Percentiles rank a stretch among this genome's conserved stretches.
These are phyloP conservation scores for Eupithecia vulgata DNA, from an alignment of 2,888 invertebrate genomes.

Conservation along the genomic window DNA sequence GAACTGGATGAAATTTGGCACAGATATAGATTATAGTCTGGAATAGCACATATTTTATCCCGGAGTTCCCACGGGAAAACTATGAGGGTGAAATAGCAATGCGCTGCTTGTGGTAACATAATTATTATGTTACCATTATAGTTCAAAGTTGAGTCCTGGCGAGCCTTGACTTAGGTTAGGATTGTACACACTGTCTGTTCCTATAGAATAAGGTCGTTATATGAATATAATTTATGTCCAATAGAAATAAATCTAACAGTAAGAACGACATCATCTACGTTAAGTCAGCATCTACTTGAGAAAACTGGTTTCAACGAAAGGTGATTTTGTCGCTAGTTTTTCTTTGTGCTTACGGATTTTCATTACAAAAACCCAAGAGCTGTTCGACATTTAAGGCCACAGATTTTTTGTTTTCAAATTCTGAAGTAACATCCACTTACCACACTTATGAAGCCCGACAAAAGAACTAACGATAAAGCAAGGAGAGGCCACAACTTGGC, in stretches of 20 bases:
- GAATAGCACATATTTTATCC: too few relatives aligned
- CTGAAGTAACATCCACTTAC: constrained; percentile 65
- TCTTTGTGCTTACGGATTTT: background rate
- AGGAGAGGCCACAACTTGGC: constrained; percentile 84
- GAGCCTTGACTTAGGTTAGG: background rate
- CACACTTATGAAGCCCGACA: constrained; percentile 86
- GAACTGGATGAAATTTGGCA: too few relatives aligned
- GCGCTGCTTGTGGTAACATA: too few relatives aligned
- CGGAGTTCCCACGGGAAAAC: too few relatives aligned
- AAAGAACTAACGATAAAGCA: constrained; percentile 80
- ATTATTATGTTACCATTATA: too few relatives aligned
- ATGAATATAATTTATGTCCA: background rate
- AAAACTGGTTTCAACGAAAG: background rate
- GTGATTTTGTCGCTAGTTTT: background rate
- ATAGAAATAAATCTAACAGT: background rate
- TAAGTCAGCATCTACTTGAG: background rate
- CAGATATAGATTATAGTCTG: too few relatives aligned
- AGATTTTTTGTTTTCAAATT: background rate
- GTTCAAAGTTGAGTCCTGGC: background rate
- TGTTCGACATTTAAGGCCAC: background rate
- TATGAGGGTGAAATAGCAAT: too few relatives aligned
- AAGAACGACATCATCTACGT: background rate
- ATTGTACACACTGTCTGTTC: too few relatives aligned
- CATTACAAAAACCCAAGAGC: background rate
- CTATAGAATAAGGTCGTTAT: background rate